Evolutionary conservation across 2,888 invertebrate species (phyloP).

Genomic region (Drosophila kuntzei): DNA sequence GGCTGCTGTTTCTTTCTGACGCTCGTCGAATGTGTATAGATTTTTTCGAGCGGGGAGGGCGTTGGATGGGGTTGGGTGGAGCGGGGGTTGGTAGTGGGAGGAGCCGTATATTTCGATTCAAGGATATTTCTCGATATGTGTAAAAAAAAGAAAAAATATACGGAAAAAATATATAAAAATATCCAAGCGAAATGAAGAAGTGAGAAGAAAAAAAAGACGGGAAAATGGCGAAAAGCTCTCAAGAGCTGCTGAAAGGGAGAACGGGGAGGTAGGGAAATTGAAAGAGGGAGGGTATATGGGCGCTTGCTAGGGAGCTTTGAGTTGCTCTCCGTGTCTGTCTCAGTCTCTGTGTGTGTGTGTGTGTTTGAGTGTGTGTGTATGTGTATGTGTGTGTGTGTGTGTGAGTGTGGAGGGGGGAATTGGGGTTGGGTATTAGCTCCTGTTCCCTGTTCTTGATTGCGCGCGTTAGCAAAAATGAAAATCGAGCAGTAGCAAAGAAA

Average conservation of each 20-base stretch:
- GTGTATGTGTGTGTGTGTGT: constrained; percentile 12
- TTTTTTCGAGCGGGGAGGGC: constrained; percentile 40
- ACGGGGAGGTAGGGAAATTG: not conserved
- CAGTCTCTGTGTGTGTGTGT: constrained; percentile 2
- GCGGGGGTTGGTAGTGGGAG: constrained; percentile 39
- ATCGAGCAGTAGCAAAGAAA: constrained; percentile 67
- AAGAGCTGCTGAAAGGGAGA: constrained; percentile 30
- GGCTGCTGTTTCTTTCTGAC: constrained; percentile 70
- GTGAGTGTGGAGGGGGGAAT: constrained; percentile 1
- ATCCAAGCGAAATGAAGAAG: constrained; percentile 48
- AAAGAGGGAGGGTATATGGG: constrained; percentile 15
- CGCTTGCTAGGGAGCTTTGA: constrained; percentile 46
- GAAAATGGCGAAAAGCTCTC: constrained; percentile 61
- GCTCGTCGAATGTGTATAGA: constrained; percentile 75
- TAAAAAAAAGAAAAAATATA: constrained; percentile 46
- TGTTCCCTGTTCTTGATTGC: constrained; percentile 71
- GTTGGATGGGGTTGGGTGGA: not conserved
- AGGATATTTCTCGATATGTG: constrained; percentile 81
- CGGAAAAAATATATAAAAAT: constrained; percentile 14
- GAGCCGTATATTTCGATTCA: constrained; percentile 79
- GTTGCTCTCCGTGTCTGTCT: constrained; percentile 40
- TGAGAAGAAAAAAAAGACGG: constrained; percentile 62
- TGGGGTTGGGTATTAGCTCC: constrained; percentile 7
- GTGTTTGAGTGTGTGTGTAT: constrained; percentile 3
- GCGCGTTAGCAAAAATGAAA: constrained; percentile 78